A percentile compares a stretch with the other conserved stretches of the same genome.
Evolutionary conservation across 92 coral and sea anemone genomes (phyloP).

Genomic region (Heteractis magnifica): DNA sequence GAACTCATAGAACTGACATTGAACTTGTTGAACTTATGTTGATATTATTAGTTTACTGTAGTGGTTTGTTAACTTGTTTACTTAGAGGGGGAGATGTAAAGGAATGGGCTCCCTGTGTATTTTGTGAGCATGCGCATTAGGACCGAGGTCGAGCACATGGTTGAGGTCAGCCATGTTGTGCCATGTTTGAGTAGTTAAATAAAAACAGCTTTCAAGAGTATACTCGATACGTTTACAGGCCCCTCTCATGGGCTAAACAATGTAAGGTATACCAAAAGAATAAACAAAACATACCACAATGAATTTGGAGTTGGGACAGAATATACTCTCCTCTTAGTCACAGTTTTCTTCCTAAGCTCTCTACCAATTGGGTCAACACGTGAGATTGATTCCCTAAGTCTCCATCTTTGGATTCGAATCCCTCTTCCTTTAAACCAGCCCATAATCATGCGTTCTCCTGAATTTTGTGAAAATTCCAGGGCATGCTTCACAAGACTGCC

Average conservation of each 20-base stretch:
- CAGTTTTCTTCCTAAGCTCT: conserved; percentile 54
- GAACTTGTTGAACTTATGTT: no score
- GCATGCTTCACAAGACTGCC: conserved; percentile 48
- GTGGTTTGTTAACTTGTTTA: no score
- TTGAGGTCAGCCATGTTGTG: no score
- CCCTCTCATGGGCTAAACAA: conserved; percentile 1
- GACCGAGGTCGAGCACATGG: no score
- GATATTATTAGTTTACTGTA: no score
- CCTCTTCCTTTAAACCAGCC: conserved; percentile 63
- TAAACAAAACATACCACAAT: conserved; percentile 40
- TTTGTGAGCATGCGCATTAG: no score
- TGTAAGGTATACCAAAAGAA: not conserved
- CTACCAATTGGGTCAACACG: conserved; percentile 61
- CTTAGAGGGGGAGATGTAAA: no score
- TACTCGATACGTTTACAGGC: no score
- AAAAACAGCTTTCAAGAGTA: no score
- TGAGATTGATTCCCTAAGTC: conserved; percentile 50
- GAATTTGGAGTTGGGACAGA: conserved; percentile 61
- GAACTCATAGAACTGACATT: no score
- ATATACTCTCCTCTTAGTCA: conserved; percentile 52
- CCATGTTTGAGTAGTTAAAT: no score
- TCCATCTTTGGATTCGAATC: conserved; percentile 57
- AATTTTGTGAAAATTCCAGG: conserved; percentile 56
- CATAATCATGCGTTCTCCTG: conserved; percentile 70
- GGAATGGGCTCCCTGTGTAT: no score